Base-by-base conservation (phyloP, 2,888 invertebrate species). In the Podotricha telesiphe region DNA sequence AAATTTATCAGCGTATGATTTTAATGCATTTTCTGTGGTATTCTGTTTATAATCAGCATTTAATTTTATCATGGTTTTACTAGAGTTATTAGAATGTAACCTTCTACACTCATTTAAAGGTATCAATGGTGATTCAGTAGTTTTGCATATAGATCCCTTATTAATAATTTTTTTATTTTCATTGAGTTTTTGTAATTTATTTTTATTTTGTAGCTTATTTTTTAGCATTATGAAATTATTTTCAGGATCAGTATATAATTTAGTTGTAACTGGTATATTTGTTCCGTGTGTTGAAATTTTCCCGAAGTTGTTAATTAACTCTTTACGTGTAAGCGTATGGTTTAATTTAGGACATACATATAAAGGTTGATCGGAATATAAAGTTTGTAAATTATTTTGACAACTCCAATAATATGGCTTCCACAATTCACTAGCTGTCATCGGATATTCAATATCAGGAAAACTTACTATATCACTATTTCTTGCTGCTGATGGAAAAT, bases 371-470 rank as follows among this genome's bases (percentile, higher is more conserved):
- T 69, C 40, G 11, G 20, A 20, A 11, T 63, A 22, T 20, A 45
- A 10, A 19, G 59, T 42, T 17, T 64, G 37, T 5, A 28, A 48
- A 47, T 50, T 48, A 28, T 22, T 37, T 20, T 47, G 69, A 37
- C 75, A 74, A 67, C 82, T 82, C 85, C 86, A 86, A 73, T 82
- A 87, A 61, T 79, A 82, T 2, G 85, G 83, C 19, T 69, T 74
- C 89, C 88, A 88, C 6, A 82, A 82, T 20, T 90, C 90, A 63
- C 78, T 78, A 55, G 79, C 79, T 55, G 77, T 81, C 8, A 86
- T 72, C 13, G 91, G 91, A 77, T 89, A 91, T 73, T 88, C 84
- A 2, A 89, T 84, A 72, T 88, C 87, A 20, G 90, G 89, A 76
- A 89, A 91, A 19, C 73, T 67, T 10, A 74, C 76, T 45, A 77